Conservation (phyloP, 2,888 invertebrate species). For the Vesta saturnalis region DNA sequence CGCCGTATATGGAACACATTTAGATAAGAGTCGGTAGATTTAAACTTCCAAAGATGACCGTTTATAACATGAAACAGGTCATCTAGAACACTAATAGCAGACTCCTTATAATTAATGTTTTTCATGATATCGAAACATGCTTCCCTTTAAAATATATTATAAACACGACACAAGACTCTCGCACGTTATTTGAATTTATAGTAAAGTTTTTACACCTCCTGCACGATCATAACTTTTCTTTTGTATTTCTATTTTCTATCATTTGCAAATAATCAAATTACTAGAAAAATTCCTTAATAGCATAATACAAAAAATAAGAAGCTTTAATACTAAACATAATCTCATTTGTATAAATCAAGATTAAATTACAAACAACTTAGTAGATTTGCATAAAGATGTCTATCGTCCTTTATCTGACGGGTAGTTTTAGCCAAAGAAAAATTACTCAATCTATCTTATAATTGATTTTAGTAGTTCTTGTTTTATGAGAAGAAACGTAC, state of each 20-base stretch:
- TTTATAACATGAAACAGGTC: constrained; percentile 48
- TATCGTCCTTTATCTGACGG: constrained; percentile 41
- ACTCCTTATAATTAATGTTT: constrained; percentile 49
- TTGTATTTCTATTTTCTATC: constrained; percentile 4
- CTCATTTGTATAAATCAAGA: constrained; percentile 41
- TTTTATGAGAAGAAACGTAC: background rate
- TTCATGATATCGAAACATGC: constrained; percentile 48
- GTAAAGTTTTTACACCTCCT: constrained; percentile 39
- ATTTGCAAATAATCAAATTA: background rate
- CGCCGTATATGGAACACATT: constrained; percentile 29
- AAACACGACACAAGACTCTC: constrained; percentile 31
- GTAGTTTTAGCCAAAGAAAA: constrained; percentile 30
- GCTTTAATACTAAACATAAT: constrained; percentile 29
- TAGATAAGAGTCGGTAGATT: constrained; percentile 48
- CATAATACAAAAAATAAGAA: background rate
- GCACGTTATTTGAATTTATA: constrained; percentile 43
- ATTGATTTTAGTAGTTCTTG: constrained; percentile 16
- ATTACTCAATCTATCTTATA: constrained; percentile 19
- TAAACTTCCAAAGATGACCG: constrained; percentile 43
- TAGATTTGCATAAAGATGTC: constrained; percentile 47
- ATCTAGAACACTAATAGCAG: constrained; percentile 50
- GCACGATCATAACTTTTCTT: constrained; percentile 36
- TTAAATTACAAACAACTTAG: constrained; percentile 37
- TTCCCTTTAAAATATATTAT: constrained; percentile 35
- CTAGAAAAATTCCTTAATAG: too few species aligned